A percentile compares a stretch with the other conserved stretches of the same genome.
Conservation (phyloP, 2,797 vertebrate genomes). For the Falco berigora region DNA sequence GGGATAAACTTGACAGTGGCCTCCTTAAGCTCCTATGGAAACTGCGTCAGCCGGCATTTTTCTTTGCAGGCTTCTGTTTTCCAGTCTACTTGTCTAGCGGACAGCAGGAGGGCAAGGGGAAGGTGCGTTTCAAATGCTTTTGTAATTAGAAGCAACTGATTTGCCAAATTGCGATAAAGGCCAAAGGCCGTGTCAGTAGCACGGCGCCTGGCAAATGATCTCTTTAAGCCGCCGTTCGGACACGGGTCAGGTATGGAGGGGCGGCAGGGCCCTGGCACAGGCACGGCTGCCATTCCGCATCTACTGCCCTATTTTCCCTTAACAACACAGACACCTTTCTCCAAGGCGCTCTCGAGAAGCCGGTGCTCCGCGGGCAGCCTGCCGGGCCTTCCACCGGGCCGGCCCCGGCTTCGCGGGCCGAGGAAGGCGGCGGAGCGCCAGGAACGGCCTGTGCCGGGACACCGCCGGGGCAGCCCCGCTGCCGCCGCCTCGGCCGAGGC, state of each 20-base stretch:
- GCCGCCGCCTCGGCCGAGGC: background rate
- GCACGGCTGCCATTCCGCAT: background rate
- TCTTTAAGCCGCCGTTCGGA: background rate
- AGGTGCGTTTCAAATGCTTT: background rate
- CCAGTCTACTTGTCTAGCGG: rapidly evolving
- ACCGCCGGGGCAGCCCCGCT: too few species aligned
- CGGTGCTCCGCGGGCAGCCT: rapidly evolving
- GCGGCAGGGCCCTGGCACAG: background rate
- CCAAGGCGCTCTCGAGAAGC: rapidly evolving
- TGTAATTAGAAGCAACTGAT: background rate
- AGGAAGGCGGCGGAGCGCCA: background rate
- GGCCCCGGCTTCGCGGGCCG: background rate
- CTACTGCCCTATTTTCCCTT: rapidly evolving
- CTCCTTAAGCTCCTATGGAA: background rate
- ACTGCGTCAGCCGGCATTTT: rapidly evolving
- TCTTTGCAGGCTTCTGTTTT: background rate
- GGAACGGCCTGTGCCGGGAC: rapidly evolving
- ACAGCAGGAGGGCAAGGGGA: rapidly evolving
- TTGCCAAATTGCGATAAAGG: background rate
- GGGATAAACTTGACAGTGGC: background rate
- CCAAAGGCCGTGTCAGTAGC: background rate
- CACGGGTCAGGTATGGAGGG: background rate
- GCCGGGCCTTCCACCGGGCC: background rate
- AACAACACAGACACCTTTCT: rapidly evolving
- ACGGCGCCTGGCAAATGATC: background rate